These are phyloP conservation scores for Tiliacea citrago DNA, from an alignment of 2,888 invertebrate species.

Conservation along the genomic window DNA sequence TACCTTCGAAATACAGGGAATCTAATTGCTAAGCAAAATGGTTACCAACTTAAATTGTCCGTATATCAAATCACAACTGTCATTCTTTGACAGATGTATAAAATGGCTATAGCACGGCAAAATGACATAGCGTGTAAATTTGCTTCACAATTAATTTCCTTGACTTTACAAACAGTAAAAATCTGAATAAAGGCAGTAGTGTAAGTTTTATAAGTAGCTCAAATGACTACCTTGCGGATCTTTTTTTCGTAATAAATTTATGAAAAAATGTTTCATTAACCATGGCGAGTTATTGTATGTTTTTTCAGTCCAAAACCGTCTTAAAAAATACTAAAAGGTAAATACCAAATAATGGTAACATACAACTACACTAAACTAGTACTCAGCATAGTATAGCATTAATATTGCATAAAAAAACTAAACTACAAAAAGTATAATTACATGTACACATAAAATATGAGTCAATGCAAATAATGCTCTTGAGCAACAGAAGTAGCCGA, in stretches of 20 bases:
- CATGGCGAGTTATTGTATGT: background rate
- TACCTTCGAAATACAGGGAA: background rate
- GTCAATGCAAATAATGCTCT: constrained; percentile 65
- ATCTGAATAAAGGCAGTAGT: background rate
- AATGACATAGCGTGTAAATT: background rate
- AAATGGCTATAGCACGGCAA: background rate
- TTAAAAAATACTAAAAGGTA: constrained; percentile 34
- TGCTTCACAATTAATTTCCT: background rate
- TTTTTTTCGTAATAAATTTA: too few relatives aligned
- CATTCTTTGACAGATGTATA: background rate
- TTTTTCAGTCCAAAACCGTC: constrained; percentile 26
- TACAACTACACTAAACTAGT: constrained; percentile 34
- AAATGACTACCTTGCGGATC: background rate
- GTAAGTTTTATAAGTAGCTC: background rate
- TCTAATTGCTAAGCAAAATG: background rate
- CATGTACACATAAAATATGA: constrained; percentile 46
- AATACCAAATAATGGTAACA: constrained; percentile 61
- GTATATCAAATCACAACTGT: background rate
- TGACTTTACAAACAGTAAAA: background rate
- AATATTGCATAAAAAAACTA: constrained; percentile 56
- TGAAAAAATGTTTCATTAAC: background rate
- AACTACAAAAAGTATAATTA: constrained; percentile 56
- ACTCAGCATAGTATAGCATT: constrained; percentile 39
- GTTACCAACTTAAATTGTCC: background rate
- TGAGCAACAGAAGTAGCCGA: constrained; percentile 64